Conservation (phyloP, 2,113 vertebrate species). For the Paralichthys olivaceus region DNA sequence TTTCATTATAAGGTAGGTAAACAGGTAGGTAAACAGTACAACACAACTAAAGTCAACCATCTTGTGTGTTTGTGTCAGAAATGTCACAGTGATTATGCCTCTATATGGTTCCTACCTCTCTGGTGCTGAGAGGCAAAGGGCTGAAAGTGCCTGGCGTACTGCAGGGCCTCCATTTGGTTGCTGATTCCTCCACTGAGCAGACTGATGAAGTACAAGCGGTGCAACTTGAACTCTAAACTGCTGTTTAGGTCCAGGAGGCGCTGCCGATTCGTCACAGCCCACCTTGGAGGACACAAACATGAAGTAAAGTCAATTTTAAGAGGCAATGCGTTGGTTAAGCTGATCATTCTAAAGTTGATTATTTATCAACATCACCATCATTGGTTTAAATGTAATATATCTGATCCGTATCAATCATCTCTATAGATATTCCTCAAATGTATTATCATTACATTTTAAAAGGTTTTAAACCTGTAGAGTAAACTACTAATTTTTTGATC, state of each 20-base stretch:
- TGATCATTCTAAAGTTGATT: too few species aligned
- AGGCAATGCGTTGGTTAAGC: neutral
- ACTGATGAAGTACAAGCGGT: constrained; percentile 90
- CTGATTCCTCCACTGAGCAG: constrained; percentile 86
- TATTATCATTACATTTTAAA: too few species aligned
- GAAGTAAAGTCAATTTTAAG: neutral
- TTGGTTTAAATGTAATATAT: neutral
- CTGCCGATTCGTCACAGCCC: constrained; percentile 89
- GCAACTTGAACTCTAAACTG: constrained; percentile 91
- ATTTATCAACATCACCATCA: neutral
- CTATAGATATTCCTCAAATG: too few species aligned
- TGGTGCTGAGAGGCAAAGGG: constrained; percentile 90
- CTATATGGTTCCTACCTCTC: constrained; percentile 78
- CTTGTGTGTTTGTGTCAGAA: neutral
- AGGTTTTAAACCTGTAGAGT: too few species aligned
- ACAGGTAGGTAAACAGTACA: too few species aligned
- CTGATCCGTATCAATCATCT: too few species aligned
- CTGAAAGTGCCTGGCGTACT: constrained; percentile 90
- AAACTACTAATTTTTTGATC: too few species aligned
- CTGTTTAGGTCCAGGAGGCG: constrained; percentile 90
- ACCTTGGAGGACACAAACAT: constrained; percentile 71
- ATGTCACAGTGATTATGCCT: neutral
- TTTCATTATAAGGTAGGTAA: neutral
- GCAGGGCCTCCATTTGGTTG: constrained; percentile 90
- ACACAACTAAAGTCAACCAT: too few species aligned